These are phyloP conservation scores for Lagopus leucura DNA, from an alignment of 2,113 vertebrate species.

Conservation along the genomic window DNA sequence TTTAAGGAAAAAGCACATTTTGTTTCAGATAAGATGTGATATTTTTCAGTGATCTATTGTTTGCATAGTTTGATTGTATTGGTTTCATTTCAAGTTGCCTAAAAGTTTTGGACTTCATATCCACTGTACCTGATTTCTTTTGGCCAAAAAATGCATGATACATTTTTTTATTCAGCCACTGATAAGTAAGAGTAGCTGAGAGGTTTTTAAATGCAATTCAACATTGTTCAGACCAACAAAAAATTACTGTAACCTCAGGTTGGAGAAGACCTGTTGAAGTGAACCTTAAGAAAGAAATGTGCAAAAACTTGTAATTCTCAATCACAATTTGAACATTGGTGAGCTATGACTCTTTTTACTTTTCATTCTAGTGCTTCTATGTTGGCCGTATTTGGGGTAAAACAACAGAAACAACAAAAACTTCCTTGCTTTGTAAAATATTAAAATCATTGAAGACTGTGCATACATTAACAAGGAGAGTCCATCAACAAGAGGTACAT, in stretches of 20 bases:
- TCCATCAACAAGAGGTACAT: background rate
- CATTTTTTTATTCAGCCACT: accelerated
- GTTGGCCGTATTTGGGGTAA: background rate
- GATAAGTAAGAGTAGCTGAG: background rate
- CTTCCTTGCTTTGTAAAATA: background rate
- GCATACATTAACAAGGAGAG: background rate
- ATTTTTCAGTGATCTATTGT: background rate
- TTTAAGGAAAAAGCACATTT: background rate
- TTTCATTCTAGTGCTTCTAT: background rate
- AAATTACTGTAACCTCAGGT: background rate
- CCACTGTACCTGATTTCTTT: background rate
- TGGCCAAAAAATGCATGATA: background rate
- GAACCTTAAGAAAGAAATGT: background rate
- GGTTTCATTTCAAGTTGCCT: background rate
- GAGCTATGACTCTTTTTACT: accelerated
- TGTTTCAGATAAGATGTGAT: background rate
- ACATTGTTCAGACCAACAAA: background rate
- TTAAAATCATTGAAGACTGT: background rate
- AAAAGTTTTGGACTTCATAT: background rate
- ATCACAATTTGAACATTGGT: background rate
- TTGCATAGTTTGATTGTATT: background rate
- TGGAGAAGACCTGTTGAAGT: background rate
- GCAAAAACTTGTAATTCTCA: background rate
- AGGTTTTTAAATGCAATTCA: background rate
- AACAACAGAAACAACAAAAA: background rate